Conservation (phyloP, 2,888 invertebrate genomes). For the Aspidiotus destructor region DNA sequence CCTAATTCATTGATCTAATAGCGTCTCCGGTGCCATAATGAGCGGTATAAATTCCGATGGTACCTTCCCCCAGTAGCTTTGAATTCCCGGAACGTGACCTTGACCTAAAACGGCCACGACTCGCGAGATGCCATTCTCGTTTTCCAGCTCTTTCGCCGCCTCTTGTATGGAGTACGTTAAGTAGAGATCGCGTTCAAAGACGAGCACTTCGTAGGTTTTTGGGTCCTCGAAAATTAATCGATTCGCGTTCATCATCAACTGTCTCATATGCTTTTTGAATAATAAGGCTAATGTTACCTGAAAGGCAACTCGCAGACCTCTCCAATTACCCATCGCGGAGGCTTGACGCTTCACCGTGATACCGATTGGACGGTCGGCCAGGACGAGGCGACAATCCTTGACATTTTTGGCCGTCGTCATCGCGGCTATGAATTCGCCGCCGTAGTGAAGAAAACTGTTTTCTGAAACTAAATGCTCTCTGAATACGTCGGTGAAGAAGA, state of each 20-base stretch:
- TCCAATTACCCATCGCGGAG: constrained; percentile 26
- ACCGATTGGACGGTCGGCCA: constrained; percentile 28
- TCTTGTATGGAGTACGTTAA: constrained; percentile 25
- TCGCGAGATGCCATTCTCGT: constrained; percentile 7
- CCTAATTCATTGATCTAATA: constrained; percentile 13
- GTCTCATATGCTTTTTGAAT: constrained; percentile 22
- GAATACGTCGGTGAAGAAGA: constrained; percentile 31
- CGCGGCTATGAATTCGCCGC: constrained; percentile 28
- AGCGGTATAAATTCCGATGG: constrained; percentile 23
- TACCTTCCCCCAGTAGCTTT: constrained; percentile 23
- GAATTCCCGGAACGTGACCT: constrained; percentile 24
- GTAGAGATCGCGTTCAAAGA: constrained; percentile 27
- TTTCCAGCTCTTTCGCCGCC: constrained; percentile 20
- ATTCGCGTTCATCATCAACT: constrained; percentile 21
- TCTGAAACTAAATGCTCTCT: constrained; percentile 17
- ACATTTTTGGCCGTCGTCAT: constrained; percentile 18
- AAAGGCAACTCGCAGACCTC: constrained; percentile 14
- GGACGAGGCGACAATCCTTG: constrained; percentile 14
- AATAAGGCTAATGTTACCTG: constrained; percentile 26
- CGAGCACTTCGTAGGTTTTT: constrained; percentile 24
- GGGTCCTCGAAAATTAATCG: constrained; percentile 29
- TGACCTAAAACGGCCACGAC: constrained; percentile 24
- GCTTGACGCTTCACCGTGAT: constrained; percentile 28
- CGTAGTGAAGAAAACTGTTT: constrained; percentile 24
- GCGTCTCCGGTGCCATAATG: constrained; percentile 19